Conservation (phyloP, 2,797 vertebrate species). For the Chromobotia macracanthus region DNA sequence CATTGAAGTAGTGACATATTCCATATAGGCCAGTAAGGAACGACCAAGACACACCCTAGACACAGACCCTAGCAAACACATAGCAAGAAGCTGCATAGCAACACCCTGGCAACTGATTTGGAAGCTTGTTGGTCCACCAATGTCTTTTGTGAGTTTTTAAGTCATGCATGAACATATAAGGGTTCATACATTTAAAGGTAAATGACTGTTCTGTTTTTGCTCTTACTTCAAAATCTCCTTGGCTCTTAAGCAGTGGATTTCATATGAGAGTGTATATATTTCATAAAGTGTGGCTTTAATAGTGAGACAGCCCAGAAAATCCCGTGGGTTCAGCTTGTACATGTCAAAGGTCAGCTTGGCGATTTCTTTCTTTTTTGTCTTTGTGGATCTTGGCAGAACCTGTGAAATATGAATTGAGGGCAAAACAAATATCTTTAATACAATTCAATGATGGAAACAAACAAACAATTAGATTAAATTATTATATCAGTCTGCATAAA, state of each 20-base stretch:
- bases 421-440: not conserved
- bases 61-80: too few relatives aligned
- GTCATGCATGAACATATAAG: not conserved
- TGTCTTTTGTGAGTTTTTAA: not conserved
- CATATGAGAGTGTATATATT: conserved; percentile 81
- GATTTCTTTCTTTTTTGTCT: conserved; percentile 77
- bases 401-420: not conserved
- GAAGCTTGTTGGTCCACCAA: not conserved
- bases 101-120: not conserved
- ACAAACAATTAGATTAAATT: not conserved
- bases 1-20: too few relatives aligned
- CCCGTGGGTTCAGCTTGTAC: conserved; percentile 83
- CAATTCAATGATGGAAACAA: not conserved
- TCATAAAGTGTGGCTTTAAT: conserved; percentile 78
- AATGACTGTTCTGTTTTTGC: not conserved
- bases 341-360: conserved; percentile 84
- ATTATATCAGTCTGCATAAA: not conserved
- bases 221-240: conserved; percentile 80
- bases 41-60: too few relatives aligned
- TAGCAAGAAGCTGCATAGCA: too few relatives aligned
- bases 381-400: conserved; percentile 56
- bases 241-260: conserved; percentile 78
- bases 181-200: not conserved
- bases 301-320: conserved; percentile 83
- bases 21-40: too few relatives aligned